Conservation (phyloP, 2,113 vertebrate species). For the Larimichthys crocea region DNA sequence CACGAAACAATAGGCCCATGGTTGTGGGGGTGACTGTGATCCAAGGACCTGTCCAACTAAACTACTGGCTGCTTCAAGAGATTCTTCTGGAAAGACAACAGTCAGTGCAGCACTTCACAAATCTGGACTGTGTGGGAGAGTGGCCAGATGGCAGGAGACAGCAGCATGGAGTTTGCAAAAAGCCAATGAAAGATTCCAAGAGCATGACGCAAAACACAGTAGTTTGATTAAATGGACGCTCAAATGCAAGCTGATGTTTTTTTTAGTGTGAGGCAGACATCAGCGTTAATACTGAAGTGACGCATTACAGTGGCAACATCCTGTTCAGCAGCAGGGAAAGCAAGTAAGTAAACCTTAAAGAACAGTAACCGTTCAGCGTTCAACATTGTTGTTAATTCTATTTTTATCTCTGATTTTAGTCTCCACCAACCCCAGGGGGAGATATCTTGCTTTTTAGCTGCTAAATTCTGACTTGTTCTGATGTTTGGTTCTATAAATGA, state of each 20-base stretch:
- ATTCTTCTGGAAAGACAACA: slow-evolving; percentile 61
- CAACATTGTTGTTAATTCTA: too few species aligned
- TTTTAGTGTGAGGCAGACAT: slow-evolving; percentile 3
- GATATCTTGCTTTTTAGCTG: too few species aligned
- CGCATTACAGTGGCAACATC: neutral
- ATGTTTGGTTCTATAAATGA: neutral
- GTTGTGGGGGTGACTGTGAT: slow-evolving; percentile 40
- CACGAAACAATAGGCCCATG: neutral
- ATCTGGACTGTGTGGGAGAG: slow-evolving; percentile 75
- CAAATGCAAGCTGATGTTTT: slow-evolving; percentile 23
- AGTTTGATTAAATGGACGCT: slow-evolving; percentile 35
- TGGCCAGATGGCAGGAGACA: slow-evolving; percentile 72
- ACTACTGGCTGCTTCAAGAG: slow-evolving; percentile 41
- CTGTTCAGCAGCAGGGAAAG: neutral
- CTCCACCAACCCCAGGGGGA: neutral
- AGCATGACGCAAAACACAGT: slow-evolving; percentile 49
- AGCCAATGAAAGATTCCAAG: slow-evolving; percentile 53
- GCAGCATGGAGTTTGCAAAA: slow-evolving; percentile 67
- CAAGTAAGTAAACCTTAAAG: neutral
- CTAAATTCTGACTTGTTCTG: neutral
- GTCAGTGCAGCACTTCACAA: slow-evolving; percentile 70
- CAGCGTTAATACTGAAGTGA: neutral
- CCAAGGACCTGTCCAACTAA: slow-evolving; percentile 38
- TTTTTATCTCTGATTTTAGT: neutral
- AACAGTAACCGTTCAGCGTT: neutral